A percentile compares a stretch with the other conserved stretches of the same genome.
Evolutionary conservation across 2,888 invertebrate species (phyloP).

Genomic region (Quadroppia sp.): DNA sequence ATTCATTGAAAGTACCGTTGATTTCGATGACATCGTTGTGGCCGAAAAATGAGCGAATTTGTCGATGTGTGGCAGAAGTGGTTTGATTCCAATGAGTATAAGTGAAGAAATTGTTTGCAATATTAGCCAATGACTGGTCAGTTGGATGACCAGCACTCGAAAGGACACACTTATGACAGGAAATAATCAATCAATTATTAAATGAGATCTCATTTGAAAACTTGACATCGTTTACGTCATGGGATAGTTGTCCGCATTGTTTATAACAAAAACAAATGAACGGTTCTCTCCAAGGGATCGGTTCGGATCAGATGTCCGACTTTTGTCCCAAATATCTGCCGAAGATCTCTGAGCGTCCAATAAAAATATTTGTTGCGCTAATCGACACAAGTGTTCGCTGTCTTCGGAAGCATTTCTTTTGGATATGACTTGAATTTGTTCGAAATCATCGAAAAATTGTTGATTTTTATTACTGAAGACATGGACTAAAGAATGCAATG

Average conservation of each 20-base stretch:
- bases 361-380: constrained; percentile 37
- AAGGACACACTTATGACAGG: constrained; percentile 50
- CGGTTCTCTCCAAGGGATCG: constrained; percentile 5
- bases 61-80: background rate
- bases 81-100: background rate
- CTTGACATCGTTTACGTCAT: constrained; percentile 24
- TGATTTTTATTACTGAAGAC: constrained; percentile 21
- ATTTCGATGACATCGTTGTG: background rate
- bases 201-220: background rate
- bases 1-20: constrained; percentile 1
- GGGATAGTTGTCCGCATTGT: background rate
- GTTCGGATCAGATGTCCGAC: background rate
- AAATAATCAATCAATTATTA: constrained; percentile 47
- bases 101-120: constrained; percentile 9
- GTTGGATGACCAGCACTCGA: constrained; percentile 64
- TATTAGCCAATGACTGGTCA: constrained; percentile 59
- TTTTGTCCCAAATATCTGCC: background rate
- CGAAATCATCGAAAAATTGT: constrained; percentile 38
- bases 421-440: constrained; percentile 24
- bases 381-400: constrained; percentile 13
- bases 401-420: constrained; percentile 12
- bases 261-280: constrained; percentile 18
- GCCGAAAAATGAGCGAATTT: background rate
- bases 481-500: constrained; percentile 6
- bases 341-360: constrained; percentile 15